These are phyloP conservation scores for Eulacestoma nigropectus DNA, from an alignment of 2,113 vertebrate species.

Conservation along the genomic window DNA sequence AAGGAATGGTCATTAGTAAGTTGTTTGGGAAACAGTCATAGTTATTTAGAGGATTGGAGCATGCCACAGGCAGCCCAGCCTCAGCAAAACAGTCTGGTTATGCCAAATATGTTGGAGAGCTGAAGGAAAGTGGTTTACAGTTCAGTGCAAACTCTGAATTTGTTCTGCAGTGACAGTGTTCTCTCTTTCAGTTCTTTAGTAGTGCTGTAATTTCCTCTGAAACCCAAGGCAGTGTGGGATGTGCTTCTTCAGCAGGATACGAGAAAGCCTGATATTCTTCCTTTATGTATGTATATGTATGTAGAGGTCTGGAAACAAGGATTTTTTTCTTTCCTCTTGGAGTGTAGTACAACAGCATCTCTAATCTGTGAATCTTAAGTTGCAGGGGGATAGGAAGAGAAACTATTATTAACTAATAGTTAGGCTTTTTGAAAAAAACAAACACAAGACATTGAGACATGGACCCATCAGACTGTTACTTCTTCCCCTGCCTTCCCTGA, in stretches of 20 bases:
- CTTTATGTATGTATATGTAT: not conserved
- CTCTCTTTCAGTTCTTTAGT: not conserved
- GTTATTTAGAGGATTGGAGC: not conserved
- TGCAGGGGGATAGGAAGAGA: not conserved
- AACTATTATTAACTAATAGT: not conserved
- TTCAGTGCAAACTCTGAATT: not conserved
- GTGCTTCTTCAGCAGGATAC: not conserved
- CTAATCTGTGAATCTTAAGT: not conserved
- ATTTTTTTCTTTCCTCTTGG: not conserved
- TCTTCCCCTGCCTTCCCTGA: not conserved
- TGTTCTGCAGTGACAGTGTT: not conserved
- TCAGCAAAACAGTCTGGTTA: not conserved
- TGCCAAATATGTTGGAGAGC: not conserved
- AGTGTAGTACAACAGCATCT: not conserved
- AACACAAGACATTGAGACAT: not conserved
- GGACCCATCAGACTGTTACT: not conserved
- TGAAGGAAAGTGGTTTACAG: not conserved
- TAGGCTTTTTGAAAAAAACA: not conserved
- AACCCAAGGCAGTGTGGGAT: not conserved
- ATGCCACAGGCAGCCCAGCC: not conserved
- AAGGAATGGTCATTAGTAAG: not conserved
- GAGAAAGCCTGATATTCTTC: not conserved
- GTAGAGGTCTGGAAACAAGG: not conserved
- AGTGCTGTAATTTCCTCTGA: slow-evolving; percentile 15
- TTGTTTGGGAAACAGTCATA: not conserved